These are phyloP conservation scores for Poeciliopsis turneri DNA, from an alignment of 2,797 vertebrate species.

Conservation along the genomic window DNA sequence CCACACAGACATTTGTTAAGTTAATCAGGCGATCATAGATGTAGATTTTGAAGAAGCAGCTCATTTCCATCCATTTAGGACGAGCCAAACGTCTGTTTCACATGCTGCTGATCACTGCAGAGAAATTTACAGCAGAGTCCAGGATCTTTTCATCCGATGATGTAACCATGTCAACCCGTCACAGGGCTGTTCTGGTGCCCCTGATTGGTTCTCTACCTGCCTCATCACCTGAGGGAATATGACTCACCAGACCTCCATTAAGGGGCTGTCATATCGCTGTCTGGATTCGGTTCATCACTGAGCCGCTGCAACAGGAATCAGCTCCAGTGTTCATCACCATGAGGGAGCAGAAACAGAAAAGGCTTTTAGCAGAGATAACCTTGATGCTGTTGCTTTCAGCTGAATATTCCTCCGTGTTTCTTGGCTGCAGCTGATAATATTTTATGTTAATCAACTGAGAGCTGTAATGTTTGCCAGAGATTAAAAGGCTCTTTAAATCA, in stretches of 20 bases:
- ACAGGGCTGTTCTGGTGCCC: conserved; percentile 1
- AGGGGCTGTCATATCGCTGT: conserved; percentile 15
- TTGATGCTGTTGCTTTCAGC: not conserved
- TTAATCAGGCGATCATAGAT: conserved; percentile 54
- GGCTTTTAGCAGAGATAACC: conserved; percentile 9
- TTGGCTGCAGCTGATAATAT: conserved; percentile 7
- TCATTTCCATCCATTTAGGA: conserved; percentile 54
- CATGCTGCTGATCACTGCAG: too few relatives aligned
- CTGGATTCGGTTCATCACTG: conserved; percentile 6
- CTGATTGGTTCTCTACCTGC: conserved; percentile 30
- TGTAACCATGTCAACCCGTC: conserved; percentile 18
- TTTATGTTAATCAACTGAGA: conserved; percentile 1
- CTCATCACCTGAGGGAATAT: conserved; percentile 21
- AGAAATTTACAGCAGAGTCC: not conserved
- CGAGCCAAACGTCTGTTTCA: conserved; percentile 27
- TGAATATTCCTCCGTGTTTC: not conserved
- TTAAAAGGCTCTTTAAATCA: conserved; percentile 13
- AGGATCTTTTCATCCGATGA: conserved; percentile 20
- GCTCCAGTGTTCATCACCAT: not conserved
- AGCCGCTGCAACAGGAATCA: not conserved
- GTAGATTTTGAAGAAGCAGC: conserved; percentile 43
- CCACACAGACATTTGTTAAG: conserved; percentile 41
- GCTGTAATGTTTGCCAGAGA: not conserved
- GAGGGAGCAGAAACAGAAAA: conserved; percentile 10
- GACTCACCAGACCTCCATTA: conserved; percentile 25